phyloP scores from a whole-genome alignment of 1,140 invertebrate genomes.

The Linepithema humile region DNA sequence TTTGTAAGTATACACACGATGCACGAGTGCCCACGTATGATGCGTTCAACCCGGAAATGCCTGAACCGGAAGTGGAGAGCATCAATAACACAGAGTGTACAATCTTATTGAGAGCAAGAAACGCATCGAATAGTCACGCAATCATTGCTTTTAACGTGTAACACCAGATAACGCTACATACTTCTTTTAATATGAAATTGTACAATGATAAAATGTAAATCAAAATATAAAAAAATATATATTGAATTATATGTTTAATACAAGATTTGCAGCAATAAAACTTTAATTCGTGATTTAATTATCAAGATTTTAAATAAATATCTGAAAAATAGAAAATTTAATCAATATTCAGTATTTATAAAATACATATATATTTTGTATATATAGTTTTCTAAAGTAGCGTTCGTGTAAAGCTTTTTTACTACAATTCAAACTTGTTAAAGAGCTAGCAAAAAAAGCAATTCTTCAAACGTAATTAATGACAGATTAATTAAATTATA shows the following conservation, averaged over 20 bases:
- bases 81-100: not conserved
- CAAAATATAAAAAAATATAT: not conserved
- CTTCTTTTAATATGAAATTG: not conserved
- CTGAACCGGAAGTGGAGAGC: not conserved
- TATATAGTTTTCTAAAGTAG: not conserved
- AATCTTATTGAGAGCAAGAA: not conserved
- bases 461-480: not conserved
- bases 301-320: no score
- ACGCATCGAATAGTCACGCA: not conserved
- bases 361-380: not conserved
- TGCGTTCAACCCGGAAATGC: not conserved
- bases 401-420: not conserved
- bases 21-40: not conserved
- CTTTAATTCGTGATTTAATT: not conserved
- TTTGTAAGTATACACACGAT: not conserved
- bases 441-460: not conserved
- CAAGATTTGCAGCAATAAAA: not conserved
- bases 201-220: not conserved
- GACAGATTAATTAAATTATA: no score
- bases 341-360: not conserved
- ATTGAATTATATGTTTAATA: not conserved
- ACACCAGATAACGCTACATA: not conserved
- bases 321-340: no score
- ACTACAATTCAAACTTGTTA: not conserved
- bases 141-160: not conserved